A percentile compares a stretch with the other conserved stretches of the same genome.
phyloP scores from a whole-genome alignment of 2,888 invertebrate species.

The Vesta saturnalis region DNA sequence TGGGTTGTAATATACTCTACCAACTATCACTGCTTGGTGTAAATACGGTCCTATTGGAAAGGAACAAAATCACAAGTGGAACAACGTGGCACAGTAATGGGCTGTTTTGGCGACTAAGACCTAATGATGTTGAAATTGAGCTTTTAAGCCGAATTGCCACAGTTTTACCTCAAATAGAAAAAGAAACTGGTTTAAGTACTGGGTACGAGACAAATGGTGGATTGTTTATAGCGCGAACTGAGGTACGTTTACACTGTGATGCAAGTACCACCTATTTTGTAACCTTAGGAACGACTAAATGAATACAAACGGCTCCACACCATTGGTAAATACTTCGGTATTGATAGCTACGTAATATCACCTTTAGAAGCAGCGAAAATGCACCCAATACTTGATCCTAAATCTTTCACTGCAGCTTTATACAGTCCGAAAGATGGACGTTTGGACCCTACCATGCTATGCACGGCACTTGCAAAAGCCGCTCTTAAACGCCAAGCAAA shows the following conservation, averaged over 20 bases:
- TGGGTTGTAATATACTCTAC: constrained; percentile 86
- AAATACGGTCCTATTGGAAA: constrained; percentile 81
- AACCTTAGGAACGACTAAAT: constrained; percentile 74
- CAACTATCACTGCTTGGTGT: constrained; percentile 81
- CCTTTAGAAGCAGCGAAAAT: constrained; percentile 79
- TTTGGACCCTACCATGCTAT: constrained; percentile 85
- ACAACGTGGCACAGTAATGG: constrained; percentile 89
- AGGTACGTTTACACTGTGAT: constrained; percentile 53
- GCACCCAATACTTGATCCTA: constrained; percentile 81
- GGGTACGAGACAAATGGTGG: constrained; percentile 93
- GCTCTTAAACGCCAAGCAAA: constrained; percentile 77
- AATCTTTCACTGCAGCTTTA: constrained; percentile 79
- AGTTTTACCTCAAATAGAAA: constrained; percentile 75
- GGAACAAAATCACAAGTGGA: constrained; percentile 80
- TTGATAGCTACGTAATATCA: constrained; percentile 78
- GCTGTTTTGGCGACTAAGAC: constrained; percentile 84
- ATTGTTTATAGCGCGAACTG: constrained; percentile 82
- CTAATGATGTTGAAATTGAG: constrained; percentile 86
- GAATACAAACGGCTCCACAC: constrained; percentile 86
- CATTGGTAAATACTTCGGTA: constrained; percentile 80
- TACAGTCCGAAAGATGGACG: constrained; percentile 85
- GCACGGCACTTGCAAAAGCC: constrained; percentile 77
- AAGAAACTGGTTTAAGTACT: constrained; percentile 82
- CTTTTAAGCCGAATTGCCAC: constrained; percentile 76
- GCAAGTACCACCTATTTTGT: neutral